Evolutionary conservation across 2,113 vertebrate species (phyloP).

Genomic region (Nipponia nippon): DNA sequence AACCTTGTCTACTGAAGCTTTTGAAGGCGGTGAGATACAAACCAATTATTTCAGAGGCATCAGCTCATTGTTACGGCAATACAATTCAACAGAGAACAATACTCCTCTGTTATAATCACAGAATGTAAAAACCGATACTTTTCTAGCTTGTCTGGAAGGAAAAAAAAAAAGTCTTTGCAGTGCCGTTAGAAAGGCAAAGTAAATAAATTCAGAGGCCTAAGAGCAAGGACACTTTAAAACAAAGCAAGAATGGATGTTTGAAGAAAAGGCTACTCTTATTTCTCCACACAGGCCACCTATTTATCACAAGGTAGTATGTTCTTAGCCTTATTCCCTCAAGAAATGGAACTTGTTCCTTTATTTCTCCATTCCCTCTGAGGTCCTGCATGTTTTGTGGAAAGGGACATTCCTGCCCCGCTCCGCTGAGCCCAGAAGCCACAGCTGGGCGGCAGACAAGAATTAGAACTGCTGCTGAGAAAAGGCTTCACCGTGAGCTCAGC

Average conservation of each 20-base stretch:
- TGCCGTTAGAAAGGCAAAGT: neutral
- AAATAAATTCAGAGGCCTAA: neutral
- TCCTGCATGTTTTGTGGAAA: neutral
- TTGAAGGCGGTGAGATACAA: neutral
- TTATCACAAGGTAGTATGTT: neutral
- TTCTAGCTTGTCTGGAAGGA: neutral
- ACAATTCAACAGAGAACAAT: neutral
- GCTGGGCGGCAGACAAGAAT: neutral
- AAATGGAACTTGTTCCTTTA: neutral
- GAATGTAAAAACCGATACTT: neutral
- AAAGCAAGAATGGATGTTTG: neutral
- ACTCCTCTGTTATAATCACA: neutral
- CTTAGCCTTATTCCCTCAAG: neutral
- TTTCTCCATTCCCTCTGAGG: neutral
- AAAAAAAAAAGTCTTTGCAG: neutral
- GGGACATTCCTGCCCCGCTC: neutral
- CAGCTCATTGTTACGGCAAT: neutral
- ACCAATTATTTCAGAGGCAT: neutral
- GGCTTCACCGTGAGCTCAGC: neutral
- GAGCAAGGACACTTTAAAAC: constrained; percentile 23
- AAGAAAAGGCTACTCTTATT: neutral
- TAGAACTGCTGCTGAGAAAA: neutral
- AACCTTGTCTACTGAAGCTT: neutral
- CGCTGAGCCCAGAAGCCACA: neutral
- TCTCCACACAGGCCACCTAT: neutral